These are phyloP conservation scores for Xerus inauris DNA, from an alignment of 2,113 vertebrate genomes.

Conservation along the genomic window DNA sequence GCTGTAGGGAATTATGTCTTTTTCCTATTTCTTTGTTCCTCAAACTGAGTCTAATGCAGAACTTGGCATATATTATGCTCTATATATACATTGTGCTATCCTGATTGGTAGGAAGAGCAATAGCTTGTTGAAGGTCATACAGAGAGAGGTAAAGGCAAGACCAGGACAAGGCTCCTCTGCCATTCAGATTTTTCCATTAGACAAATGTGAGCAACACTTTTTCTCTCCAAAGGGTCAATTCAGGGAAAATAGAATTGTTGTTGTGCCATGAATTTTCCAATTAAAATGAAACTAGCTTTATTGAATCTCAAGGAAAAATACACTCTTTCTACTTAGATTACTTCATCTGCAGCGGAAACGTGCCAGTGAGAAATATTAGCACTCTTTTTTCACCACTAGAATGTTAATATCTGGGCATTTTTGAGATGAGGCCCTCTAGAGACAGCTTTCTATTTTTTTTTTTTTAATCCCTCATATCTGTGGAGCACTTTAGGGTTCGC, in stretches of 20 bases:
- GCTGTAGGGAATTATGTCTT: neutral
- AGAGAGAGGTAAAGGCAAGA: neutral
- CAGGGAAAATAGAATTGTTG: conserved; percentile 42
- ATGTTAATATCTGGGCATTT: conserved; percentile 54
- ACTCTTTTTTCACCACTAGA: conserved; percentile 25
- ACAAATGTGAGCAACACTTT: neutral
- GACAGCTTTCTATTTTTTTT: conserved; percentile 39
- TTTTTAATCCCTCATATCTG: neutral
- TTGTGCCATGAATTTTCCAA: conserved; percentile 38
- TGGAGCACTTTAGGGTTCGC: neutral
- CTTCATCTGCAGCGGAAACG: conserved; percentile 39
- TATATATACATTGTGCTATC: neutral
- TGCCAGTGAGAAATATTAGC: conserved; percentile 59
- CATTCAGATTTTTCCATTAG: conserved; percentile 59
- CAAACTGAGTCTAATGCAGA: neutral
- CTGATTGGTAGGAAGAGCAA: neutral
- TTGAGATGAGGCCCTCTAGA: conserved; percentile 40
- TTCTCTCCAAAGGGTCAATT: conserved; percentile 41
- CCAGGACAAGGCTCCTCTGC: neutral
- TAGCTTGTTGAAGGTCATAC: conserved; percentile 38
- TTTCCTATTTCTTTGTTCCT: conserved; percentile 29
- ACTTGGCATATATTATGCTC: neutral
- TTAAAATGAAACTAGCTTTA: conserved; percentile 69
- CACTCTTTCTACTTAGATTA: conserved; percentile 58
- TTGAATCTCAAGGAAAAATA: conserved; percentile 56